Percentiles rank a stretch among this genome's conserved stretches.
phyloP scores from a whole-genome alignment of 2,888 invertebrate genomes.

The Tenthredo livida region DNA sequence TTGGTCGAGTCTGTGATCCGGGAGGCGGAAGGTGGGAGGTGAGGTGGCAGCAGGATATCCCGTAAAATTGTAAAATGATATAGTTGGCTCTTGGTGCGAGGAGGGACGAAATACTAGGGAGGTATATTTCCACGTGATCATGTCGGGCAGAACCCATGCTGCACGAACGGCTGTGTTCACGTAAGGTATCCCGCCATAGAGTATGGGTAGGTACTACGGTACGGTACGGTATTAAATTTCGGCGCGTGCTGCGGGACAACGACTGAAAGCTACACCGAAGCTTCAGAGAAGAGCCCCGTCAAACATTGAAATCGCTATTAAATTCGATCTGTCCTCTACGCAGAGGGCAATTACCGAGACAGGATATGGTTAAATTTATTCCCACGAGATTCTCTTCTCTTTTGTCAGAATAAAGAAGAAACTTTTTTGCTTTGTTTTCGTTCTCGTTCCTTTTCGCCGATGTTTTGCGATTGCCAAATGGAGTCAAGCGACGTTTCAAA shows the following conservation, averaged over 20 bases:
- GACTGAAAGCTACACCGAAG: slow-evolving; percentile 69
- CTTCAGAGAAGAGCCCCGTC: slow-evolving; percentile 12
- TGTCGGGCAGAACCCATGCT: not conserved
- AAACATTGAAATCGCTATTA: slow-evolving; percentile 34
- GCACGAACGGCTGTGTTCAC: slow-evolving; percentile 51
- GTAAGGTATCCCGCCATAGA: slow-evolving; percentile 65
- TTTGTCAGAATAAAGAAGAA: not conserved
- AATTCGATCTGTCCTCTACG: not conserved
- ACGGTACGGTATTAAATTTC: slow-evolving; percentile 71
- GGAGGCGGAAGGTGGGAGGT: not conserved
- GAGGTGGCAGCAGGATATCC: slow-evolving; percentile 65
- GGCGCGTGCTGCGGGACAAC: slow-evolving; percentile 74
- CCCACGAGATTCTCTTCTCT: slow-evolving; percentile 28
- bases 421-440: not conserved
- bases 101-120: not conserved
- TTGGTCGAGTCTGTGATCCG: slow-evolving; percentile 14
- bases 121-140: slow-evolving; percentile 22
- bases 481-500: not conserved
- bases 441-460: not conserved
- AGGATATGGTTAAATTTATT: slow-evolving; percentile 29
- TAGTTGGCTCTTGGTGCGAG: slow-evolving; percentile 27
- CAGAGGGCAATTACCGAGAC: slow-evolving; percentile 5
- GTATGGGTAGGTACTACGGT: slow-evolving; percentile 35
- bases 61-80: slow-evolving; percentile 60
- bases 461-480: not conserved